Evolutionary conservation across 2,113 vertebrate species (phyloP), one percentile per base, ranked within the genome.

Genomic region (Datnioides undecimradiatus): DNA sequence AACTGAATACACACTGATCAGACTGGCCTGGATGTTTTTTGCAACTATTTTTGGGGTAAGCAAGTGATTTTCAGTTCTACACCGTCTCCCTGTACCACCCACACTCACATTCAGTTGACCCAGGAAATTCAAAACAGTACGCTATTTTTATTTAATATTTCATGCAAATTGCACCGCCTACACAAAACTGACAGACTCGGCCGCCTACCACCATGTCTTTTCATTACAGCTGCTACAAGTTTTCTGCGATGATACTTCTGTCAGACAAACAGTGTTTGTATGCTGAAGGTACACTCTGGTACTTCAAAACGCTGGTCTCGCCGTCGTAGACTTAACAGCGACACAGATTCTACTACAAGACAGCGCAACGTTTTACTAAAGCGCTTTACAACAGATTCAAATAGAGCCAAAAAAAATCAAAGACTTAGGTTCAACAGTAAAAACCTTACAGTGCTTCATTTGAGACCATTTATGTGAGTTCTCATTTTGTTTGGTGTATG

Each of bases 121-220:
- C 80, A 48, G 84, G 78, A 75, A 85, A 83, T 87, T 82, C 71
- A 76, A 88, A 87, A 86, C 76, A 57, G 27, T 60, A 52, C 62
- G 77, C 82, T 84, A 89, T 86, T 88, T 90, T 69, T 78, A 68
- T 83, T 80, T 38, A 68, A 89, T 85, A 87, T 51, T 77, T 84
- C 73, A 84, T 88, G 83, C 82, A 86, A 87, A 87, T 83, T 83
- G 72, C 64, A 21, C 76, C 85, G 78, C 87, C 90, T 58, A 87
- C 89, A 86, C 77, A 83, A 68, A 82, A 41, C 69, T 52, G 80
- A 79, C 82, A 79, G 68, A 79, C 79, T 84, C 65, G 23, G 60
- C 70, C 51, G 34, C 76, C 51, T 70, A 59, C 43, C 45, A 25
- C 54, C 9, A n/a, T 29, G 48, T 88, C 27, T 73, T 75, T 76